Base-by-base conservation (phyloP, 2,113 vertebrate genomes). In the Macquaria australasica region DNA sequence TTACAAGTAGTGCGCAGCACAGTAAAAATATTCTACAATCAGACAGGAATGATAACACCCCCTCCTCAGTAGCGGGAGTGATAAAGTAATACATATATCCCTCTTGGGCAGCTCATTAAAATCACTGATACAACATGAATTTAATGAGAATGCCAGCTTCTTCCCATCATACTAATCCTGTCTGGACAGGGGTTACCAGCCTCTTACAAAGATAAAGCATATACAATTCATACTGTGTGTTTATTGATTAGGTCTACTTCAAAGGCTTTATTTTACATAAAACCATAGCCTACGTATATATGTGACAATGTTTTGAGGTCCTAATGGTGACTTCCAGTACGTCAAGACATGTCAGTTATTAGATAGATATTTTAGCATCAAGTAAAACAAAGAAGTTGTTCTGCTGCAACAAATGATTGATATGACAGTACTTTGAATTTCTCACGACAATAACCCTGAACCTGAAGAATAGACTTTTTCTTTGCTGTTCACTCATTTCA, bases 81-180 rank as follows among this genome's bases (percentile, higher is more conserved):
- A 79, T 85, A 45, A 73, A 74, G 64, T 71, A 25, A 62, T 64
- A 56, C 60, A 77, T 73, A 34, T 28, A 48, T 83, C 25, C 31
- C 50, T 68, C 77, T 45, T 62, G 73, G 60, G 62, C 15, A 77
- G 66, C 37, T 74, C 59, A 74, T 82, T 84, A 67, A 73, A 72
- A 50, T 51, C 77, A 50, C 34, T 56, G 20, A 76, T 63, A 64
- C 5, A 15, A 48, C 8, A 5, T 63, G 56, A 77, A 50, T 79
- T 68, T 66, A 75, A 84, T 88, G 81, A 59, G 15, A 12, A 51
- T 18, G 28, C 8, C 28, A 66, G 10, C 50, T 59, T 45, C 34
- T 23, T 79, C 20, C 41, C n/a, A 18, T 81, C 67, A 64, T 45
- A 31, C 51, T 78, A 50, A 80, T 80, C n/a, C 39, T 41, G 50